Percentiles rank a stretch among this genome's conserved stretches.
These are phyloP conservation scores for Littorina saxatilis DNA, from an alignment of 1,140 invertebrate genomes.

Conservation along the genomic window DNA sequence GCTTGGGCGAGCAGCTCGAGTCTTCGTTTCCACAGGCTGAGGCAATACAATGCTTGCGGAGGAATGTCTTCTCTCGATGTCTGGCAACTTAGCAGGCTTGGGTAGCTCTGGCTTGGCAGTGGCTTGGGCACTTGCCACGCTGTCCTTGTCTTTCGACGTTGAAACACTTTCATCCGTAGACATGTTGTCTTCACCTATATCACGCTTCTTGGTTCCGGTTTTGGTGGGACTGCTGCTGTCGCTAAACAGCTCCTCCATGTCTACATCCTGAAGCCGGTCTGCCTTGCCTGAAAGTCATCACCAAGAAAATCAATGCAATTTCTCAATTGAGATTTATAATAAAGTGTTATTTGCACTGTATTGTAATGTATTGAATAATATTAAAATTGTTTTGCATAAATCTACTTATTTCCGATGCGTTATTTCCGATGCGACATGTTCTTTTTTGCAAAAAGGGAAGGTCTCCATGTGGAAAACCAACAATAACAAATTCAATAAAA, in stretches of 20 bases:
- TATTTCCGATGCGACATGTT: too few species aligned
- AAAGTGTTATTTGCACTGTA: too few species aligned
- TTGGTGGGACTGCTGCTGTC: conserved; percentile 5
- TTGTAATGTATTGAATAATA: too few species aligned
- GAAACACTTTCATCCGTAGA: neutral
- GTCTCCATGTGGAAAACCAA: too few species aligned
- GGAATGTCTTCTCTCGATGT: neutral
- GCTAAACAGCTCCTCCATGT: conserved; percentile 32
- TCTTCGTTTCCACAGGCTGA: neutral
- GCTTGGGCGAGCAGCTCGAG: conserved; percentile 2
- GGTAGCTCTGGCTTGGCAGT: neutral
- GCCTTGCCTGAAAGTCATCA: conserved; percentile 16
- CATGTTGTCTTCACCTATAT: neutral
- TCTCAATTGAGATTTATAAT: too few species aligned
- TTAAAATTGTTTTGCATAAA: too few species aligned
- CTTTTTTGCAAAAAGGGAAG: too few species aligned
- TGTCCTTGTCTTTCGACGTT: conserved; percentile 7
- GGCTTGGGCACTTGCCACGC: neutral
- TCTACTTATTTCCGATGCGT: too few species aligned
- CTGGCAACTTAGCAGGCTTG: neutral
- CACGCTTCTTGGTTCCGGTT: neutral
- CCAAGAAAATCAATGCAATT: too few species aligned
- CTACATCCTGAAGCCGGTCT: conserved; percentile 2
- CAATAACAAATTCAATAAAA: too few species aligned
- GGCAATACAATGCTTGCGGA: conserved; percentile 12